Conservation (phyloP, 2,797 vertebrate genomes). For the Peromyscus melanophrys region DNA sequence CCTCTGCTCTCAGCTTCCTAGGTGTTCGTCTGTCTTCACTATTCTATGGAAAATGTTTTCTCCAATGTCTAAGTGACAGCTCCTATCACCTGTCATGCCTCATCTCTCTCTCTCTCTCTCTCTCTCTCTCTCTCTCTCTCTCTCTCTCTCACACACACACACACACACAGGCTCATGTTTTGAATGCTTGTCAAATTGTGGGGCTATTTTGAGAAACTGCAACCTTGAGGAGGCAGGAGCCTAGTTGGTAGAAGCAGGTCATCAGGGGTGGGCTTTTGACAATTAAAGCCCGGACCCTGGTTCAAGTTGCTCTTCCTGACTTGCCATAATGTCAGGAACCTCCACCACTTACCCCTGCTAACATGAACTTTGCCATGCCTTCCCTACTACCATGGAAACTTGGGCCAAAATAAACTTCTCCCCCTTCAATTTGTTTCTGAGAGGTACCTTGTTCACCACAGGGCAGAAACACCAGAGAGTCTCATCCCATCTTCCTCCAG, state of each 20-base stretch:
- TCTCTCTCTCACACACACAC: too few species aligned
- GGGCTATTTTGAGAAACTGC: background rate
- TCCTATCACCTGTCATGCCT: background rate
- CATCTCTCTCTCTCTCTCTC: too few species aligned
- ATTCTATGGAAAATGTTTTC: constrained; percentile 12
- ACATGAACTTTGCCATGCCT: background rate
- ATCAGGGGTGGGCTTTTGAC: background rate
- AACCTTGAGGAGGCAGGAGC: background rate
- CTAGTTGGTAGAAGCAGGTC: background rate
- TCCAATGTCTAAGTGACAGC: background rate
- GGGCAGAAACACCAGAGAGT: too few species aligned
- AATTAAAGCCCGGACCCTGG: too few species aligned
- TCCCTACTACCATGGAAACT: background rate
- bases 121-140: too few species aligned
- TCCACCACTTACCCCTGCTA: background rate
- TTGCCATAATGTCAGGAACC: background rate
- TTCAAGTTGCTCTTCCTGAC: background rate
- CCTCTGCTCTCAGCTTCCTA: background rate
- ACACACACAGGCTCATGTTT: background rate
- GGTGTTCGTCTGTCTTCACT: background rate
- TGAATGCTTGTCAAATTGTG: background rate
- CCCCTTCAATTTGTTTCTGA: background rate
- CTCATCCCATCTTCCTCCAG: background rate
- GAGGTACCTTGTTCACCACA: background rate
- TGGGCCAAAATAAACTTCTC: background rate